Evolutionary conservation across 2,797 vertebrate genomes (phyloP).

Genomic region (Taeniopygia guttata): DNA sequence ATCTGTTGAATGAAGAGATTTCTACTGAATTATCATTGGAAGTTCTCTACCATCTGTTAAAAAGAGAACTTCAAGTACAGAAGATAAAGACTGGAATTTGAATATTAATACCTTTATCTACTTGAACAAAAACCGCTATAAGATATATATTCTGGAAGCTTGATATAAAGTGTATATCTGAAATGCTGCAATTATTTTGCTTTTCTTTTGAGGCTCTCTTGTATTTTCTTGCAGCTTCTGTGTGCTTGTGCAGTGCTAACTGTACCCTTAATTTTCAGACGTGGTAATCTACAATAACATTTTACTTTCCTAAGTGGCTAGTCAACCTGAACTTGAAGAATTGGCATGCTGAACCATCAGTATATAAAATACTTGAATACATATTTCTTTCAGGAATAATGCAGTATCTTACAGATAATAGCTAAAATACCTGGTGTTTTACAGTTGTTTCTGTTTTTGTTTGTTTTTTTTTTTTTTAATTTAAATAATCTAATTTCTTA

Average conservation of each 20-base stretch:
- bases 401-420: neutral
- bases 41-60: neutral
- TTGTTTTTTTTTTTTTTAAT: neutral
- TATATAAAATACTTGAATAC: neutral
- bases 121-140: neutral
- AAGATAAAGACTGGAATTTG: neutral
- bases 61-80: neutral
- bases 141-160: neutral
- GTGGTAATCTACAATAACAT: neutral
- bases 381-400: neutral
- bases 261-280: neutral
- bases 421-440: neutral
- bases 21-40: neutral
- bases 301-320: neutral
- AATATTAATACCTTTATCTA: neutral
- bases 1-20: neutral
- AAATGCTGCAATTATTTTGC: neutral
- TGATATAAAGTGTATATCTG: neutral
- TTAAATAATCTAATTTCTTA: neutral
- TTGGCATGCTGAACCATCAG: neutral
- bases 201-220: neutral
- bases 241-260: neutral
- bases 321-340: neutral
- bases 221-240: neutral
- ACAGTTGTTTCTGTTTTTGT: neutral